Evolutionary conservation across 1,140 invertebrate genomes (phyloP).

Genomic region (Aporrectodea caliginosa): DNA sequence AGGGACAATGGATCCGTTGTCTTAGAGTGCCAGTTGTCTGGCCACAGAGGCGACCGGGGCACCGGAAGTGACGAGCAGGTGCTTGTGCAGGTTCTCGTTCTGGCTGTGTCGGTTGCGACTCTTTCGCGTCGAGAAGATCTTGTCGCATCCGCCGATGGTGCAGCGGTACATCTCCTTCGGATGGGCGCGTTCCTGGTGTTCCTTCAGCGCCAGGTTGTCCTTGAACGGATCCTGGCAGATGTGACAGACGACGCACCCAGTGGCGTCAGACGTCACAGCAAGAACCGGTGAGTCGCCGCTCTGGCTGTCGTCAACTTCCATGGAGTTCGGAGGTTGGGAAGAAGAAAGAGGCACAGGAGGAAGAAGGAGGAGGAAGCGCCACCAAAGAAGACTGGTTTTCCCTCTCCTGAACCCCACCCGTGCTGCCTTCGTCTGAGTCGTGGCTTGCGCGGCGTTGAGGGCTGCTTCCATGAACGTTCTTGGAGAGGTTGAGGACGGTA

Average conservation of each 20-base stretch:
- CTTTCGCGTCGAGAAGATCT: constrained; percentile 73
- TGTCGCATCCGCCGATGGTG: constrained; percentile 73
- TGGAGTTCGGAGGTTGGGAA: no score
- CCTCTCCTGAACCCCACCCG: no score
- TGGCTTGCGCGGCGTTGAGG: background rate
- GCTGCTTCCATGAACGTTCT: background rate
- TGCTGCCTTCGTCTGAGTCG: no score
- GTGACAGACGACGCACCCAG: constrained; percentile 63
- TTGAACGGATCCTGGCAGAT: constrained; percentile 64
- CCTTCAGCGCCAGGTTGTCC: constrained; percentile 62
- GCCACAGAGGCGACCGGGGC: no score
- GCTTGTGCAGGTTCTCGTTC: constrained; percentile 52
- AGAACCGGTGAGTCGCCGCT: background rate
- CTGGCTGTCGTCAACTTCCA: background rate
- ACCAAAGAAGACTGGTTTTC: no score
- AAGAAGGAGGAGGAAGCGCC: no score
- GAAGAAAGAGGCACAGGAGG: no score
- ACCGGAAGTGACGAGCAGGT: no score
- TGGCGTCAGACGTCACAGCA: background rate
- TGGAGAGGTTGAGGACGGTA: background rate
- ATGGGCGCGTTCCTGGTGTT: constrained; percentile 67
- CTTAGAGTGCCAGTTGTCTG: no score
- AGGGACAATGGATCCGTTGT: no score
- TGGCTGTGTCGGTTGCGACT: constrained; percentile 69
- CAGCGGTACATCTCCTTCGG: constrained; percentile 66